phyloP scores from a whole-genome alignment of 2,797 vertebrate genomes.

The Sebastes oblongus region DNA sequence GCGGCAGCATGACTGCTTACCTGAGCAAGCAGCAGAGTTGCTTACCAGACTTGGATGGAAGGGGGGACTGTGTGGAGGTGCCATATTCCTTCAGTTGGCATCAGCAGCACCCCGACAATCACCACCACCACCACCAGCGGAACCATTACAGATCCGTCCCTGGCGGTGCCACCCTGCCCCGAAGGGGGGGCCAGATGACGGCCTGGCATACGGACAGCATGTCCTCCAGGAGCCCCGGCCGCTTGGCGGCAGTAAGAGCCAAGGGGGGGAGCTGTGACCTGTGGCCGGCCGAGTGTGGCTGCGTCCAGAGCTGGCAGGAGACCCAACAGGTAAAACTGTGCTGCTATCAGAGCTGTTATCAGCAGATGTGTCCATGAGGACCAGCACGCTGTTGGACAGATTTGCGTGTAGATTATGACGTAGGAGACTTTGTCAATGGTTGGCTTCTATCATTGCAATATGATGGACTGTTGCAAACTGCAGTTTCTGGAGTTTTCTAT shows the following conservation, averaged over 20 bases:
- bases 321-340: constrained; percentile 78
- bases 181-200: constrained; percentile 75
- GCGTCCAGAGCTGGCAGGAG: constrained; percentile 84
- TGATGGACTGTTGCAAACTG: neutral
- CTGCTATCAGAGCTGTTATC: neutral
- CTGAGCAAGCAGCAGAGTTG: constrained; percentile 85
- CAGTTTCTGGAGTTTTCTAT: neutral
- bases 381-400: neutral
- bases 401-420: neutral
- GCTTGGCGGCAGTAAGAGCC: constrained; percentile 58
- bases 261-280: constrained; percentile 83
- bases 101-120: constrained; percentile 71
- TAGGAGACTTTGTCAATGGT: neutral
- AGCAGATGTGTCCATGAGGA: neutral
- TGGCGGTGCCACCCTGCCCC: constrained; percentile 74
- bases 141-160: constrained; percentile 56
- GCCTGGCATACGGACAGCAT: constrained; percentile 77
- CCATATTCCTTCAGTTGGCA: constrained; percentile 85
- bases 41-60: constrained; percentile 77
- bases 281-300: constrained; percentile 82
- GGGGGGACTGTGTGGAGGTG: constrained; percentile 65
- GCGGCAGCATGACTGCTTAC: constrained; percentile 83
- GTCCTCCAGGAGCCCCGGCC: constrained; percentile 82
- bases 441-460: neutral
- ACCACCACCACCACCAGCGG: constrained; percentile 50